These are phyloP conservation scores for Synanthedon formicaeformis DNA, from an alignment of 2,888 invertebrate species.

Conservation along the genomic window DNA sequence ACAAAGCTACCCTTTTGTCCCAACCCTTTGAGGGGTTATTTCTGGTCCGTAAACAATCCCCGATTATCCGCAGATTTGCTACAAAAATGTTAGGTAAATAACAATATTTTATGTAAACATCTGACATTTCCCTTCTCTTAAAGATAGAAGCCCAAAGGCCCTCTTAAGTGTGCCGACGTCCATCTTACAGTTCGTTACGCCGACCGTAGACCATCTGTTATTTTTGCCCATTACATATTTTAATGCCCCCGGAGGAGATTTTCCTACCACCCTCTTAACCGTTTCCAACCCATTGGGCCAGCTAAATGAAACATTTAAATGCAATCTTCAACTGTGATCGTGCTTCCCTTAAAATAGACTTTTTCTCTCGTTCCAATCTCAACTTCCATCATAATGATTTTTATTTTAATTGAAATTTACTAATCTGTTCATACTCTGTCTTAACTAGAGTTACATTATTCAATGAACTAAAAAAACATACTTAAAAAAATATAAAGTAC, in stretches of 20 bases:
- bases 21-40: conserved; percentile 27
- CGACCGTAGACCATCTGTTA: conserved; percentile 56
- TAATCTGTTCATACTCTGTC: too few species aligned
- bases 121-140: conserved; percentile 13
- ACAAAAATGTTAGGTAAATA: conserved; percentile 64
- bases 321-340: conserved; percentile 37
- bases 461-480: not conserved
- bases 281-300: conserved; percentile 53
- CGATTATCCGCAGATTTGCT: conserved; percentile 58
- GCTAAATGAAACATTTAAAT: conserved; percentile 56
- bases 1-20: conserved; percentile 5
- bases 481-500: too few species aligned
- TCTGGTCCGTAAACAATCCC: conserved; percentile 45
- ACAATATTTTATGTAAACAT: conserved; percentile 63
- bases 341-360: conserved; percentile 10
- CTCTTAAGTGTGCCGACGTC: conserved; percentile 36
- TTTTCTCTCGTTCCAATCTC: conserved; percentile 15
- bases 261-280: conserved; percentile 39
- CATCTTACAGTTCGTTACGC: conserved; percentile 55
- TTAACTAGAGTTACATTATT: conserved; percentile 2
- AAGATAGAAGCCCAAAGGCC: conserved; percentile 32
- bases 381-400: conserved; percentile 13
- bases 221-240: conserved; percentile 64
- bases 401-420: conserved; percentile 11
- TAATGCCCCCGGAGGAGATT: conserved; percentile 49